Base-by-base conservation (phyloP, 1,140 invertebrate genomes). In the Marisa cornuarietis region DNA sequence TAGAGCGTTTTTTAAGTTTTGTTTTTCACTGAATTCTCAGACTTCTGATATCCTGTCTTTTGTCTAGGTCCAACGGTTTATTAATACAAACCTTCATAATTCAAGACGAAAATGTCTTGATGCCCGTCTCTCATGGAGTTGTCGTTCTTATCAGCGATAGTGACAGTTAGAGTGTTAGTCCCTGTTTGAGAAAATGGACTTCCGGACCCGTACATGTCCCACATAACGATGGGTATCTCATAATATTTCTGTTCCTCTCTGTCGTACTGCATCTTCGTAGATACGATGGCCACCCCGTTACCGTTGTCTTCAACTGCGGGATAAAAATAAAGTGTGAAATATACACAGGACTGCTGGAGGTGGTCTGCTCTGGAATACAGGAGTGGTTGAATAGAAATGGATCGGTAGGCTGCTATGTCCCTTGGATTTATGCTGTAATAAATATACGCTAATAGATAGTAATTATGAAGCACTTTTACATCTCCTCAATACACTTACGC, bases 81-180 rank as follows among this genome's bases (percentile, higher is more conserved):
- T 42, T 42, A 58, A 58, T 14, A 8, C 54, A 58, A 58, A 94
- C 94, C 92, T 95, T 94, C 95, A 87, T 98, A 99, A 91, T 98
- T 99, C 90, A 99, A 99, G 0, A 98, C 96, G 89, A 98, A 96
- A 82, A 99, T 98, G 81, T 98, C 96, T 91, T 99, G 99, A 1
- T 95, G 95, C 0, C 98, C 98, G 0, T 96, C 96, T 88, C 96
- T 95, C 96, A 99, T 99, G 91, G 96, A 96, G 91, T 99, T 98
- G 87, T 99, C 97, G 89, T 99, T 99, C 1, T 96, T 95, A 90
- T 98, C 97, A 88, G 98, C 97, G 86, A 99, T 98, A 0, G 96
- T 98, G 13, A 99, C 90, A 0, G 96, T 98, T 83, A 96, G 97
- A 1, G 97, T 98, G 80, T 97, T 97, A 42, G 96, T 97, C 95